Evolutionary conservation across 2,888 invertebrate species (phyloP).

Genomic region (Formica aserva): DNA sequence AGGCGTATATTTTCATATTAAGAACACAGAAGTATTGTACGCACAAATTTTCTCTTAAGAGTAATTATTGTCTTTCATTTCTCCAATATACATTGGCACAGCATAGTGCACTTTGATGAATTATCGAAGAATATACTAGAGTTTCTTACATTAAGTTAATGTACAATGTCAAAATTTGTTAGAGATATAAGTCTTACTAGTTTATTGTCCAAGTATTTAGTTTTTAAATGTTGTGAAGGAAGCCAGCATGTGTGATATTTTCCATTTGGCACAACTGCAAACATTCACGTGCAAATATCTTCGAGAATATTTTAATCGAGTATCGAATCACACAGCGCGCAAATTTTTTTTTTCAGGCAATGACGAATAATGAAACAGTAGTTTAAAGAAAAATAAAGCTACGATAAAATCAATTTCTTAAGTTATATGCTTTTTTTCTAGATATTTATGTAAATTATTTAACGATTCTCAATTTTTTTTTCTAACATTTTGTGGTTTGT

Average conservation of each 20-base stretch:
- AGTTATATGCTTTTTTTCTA: background rate
- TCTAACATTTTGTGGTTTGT: background rate
- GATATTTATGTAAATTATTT: conserved; percentile 20
- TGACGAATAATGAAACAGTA: background rate
- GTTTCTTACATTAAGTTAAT: conserved; percentile 66
- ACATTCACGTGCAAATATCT: conserved; percentile 17
- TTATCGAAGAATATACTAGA: conserved; percentile 63
- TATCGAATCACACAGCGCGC: background rate
- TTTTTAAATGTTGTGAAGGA: conserved; percentile 58
- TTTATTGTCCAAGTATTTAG: conserved; percentile 69
- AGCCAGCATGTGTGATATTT: conserved; percentile 45
- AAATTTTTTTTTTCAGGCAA: conserved; percentile 1
- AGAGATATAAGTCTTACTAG: conserved; percentile 74
- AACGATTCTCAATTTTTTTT: background rate
- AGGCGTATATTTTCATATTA: conserved; percentile 34
- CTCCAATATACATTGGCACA: conserved; percentile 49
- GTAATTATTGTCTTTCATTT: conserved; percentile 74
- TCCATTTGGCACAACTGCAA: conserved; percentile 29
- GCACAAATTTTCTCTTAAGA: conserved; percentile 66
- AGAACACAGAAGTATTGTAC: conserved; percentile 58
- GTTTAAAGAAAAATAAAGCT: background rate
- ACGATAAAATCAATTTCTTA: background rate
- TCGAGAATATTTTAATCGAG: conserved; percentile 24
- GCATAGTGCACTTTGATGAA: conserved; percentile 43
- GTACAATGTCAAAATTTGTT: conserved; percentile 70